Base-by-base conservation (phyloP, 2,888 invertebrate species). In the Macaria notata region DNA sequence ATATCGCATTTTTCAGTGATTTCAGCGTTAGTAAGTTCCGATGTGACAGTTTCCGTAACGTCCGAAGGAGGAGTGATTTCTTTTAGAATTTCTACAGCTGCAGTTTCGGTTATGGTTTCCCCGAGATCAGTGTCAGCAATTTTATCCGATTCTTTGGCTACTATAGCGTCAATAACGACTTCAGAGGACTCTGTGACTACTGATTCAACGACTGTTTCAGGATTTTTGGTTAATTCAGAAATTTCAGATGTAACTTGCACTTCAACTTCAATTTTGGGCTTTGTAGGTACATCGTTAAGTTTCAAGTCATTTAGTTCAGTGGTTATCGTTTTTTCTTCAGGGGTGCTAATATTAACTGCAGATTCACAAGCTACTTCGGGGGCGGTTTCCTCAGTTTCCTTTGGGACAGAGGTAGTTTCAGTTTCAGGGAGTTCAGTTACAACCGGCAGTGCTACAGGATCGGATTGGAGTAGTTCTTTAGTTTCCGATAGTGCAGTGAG, bases 401-500 rank as follows among this genome's bases (percentile, higher is more conserved):
- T 71, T 55, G 70, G 59, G 50, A 75, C 64, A 69, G 69, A 59
- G 54, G 76, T 61, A 63, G 65, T 64, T 60, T 76, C 69, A 65
- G 59, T 68, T 62, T 65, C 66, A 56, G 66, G 69, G 57, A 61
- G 53, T 19, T 56, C 30, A 30, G 50, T 48, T 8, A 39, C 38
- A 36, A 38, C 41, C 39, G 46, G 38, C 33, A 31, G 48, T 47
- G 62, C 60, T 44, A 54, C 68, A 51, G 69, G 56, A 54, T 73
- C 67, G 62, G 70, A 61, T 63, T 68, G 55, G 53, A 64, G 70
- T 59, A 70, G 61, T 56, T 76, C 75, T 66, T 75, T 78, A 73
- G 72, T 72, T 68, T 76, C 73, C 63, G 75, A 69, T 66, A 72
- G 76, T 70, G 79, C 65, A 64, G 73, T 71, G 56, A 73, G 78